Base-by-base conservation (phyloP, 2,888 invertebrate species). In the Coleophora deauratella region DNA sequence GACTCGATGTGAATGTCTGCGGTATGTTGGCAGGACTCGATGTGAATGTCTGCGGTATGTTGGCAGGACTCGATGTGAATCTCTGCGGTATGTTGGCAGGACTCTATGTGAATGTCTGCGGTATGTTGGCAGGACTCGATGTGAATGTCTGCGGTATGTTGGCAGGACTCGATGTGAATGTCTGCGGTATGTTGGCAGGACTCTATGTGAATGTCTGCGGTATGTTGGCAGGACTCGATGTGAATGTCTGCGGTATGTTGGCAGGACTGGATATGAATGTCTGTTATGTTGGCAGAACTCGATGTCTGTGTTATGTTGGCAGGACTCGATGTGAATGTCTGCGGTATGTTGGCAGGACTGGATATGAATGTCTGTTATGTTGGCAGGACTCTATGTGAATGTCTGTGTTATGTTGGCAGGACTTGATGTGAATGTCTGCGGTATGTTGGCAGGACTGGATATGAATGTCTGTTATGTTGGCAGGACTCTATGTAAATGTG, bases 281-380 rank as follows among this genome's bases (percentile, higher is more conserved):
- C 21, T 21, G 21, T 21, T 21, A 21, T 21, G 21, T 21, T 21
- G 13, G 15, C 11, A 12, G 11, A 28, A 13, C 21, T 89, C 97
- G 0, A 91, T 99, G 21, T 21, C 21, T 21, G 3, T 21, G 21
- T 21, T 21, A 21, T 21, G 21, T 21, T 21, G 13, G 15, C 11
- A 12, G 11, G 32, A 13, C 21, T 89, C 97, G 0, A 91, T 99
- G 6, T n/a, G n/a, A n/a, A n/a, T n/a, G 21, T 21, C 21, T 21
- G 3, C 6, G 21, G 3, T 21, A 21, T 21, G 21, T 21, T 21
- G 13, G 15, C 11, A 12, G 11, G 32, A 13, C 21, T 89, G 97
- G 0, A 91, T 99, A n/a, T n/a, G n/a, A 21, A 6, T 21, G 3
- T 21, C 21, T 21, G 21, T 21, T 21, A 21, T 21, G 21, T 21